Evolutionary conservation across 2,797 vertebrate species (phyloP), one percentile per base, ranked within the genome.

Genomic region (Moxostoma hubbsi): DNA sequence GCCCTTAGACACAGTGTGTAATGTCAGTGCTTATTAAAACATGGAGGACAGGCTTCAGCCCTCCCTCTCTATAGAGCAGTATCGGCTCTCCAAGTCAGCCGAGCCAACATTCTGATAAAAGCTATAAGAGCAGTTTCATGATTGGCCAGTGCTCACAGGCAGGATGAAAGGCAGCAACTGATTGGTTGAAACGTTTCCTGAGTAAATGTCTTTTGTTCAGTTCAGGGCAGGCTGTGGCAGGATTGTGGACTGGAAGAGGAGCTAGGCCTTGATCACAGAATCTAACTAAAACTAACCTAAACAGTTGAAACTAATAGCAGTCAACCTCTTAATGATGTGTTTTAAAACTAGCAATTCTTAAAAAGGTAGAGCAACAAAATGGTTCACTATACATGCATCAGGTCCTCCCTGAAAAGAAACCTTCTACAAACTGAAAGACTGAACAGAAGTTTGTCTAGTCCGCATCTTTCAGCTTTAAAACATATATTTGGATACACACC

Each of bases 11-110:
- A 96, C 96, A 94, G 95, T 98, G 95, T 97, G 94, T 97, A 96
- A 96, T 98, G 97, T 98, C 97, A 98, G 94, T 97, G 97, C 96
- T 98, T 98, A 96, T 95, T 96, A 97, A 97, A 99, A 99, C 98
- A 99, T 98, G 98, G 98, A 98, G 97, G 97, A 97, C 96, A 95
- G 95, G 95, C 95, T 95, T 96, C 96, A 96, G 96, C 95, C 94
- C 96, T 98, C 96, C 97, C 93, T 94, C 89, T 90, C 90, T 87
- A 90, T 96, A 97, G 90, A 90, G 96, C 94, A 96, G 95, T 95
- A 96, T 96, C 96, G 94, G 95, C 95, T 96, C 95, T 96, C 94
- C 92, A 94, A 92, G 95, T 95, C 94, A 94, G 94, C 95, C 94
- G 93, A 96, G 95, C 95, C 92, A 93, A 91, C 93, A 93, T 92